Conservation (phyloP, 2,797 vertebrate genomes). For the Amniataba percoides region DNA sequence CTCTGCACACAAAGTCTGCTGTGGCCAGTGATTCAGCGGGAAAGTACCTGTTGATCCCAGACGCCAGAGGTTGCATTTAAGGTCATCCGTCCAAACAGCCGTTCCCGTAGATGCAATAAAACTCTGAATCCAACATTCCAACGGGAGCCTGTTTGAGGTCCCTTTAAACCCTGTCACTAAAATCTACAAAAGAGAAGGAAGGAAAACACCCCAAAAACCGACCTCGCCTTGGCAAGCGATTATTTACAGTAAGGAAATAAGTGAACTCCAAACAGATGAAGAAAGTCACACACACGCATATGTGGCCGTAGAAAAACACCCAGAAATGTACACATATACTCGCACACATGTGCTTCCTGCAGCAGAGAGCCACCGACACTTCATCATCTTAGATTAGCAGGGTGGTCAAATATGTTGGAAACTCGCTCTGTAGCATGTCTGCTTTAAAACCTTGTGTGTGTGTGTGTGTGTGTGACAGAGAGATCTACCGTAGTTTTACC, state of each 20-base stretch:
- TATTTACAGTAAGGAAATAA: conserved; percentile 53
- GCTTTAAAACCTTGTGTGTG: conserved; percentile 45
- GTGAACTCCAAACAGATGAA: conserved; percentile 41
- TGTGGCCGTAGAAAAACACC: conserved; percentile 12
- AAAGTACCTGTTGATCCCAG: conserved; percentile 62
- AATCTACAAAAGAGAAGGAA: conserved; percentile 39
- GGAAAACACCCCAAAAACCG: conserved; percentile 55
- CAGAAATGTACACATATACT: conserved; percentile 17
- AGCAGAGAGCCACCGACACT: conserved; percentile 67
- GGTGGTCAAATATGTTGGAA: conserved; percentile 66
- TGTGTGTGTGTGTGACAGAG: neutral
- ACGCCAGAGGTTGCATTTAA: conserved; percentile 38
- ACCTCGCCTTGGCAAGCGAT: conserved; percentile 38
- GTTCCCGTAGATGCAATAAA: conserved; percentile 68
- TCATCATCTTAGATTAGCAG: conserved; percentile 78
- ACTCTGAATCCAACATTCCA: conserved; percentile 58
- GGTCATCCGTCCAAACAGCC: conserved; percentile 42
- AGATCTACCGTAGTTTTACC: conserved; percentile 45
- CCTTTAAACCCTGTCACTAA: conserved; percentile 62
- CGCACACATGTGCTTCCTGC: conserved; percentile 34
- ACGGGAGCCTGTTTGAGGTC: conserved; percentile 57
- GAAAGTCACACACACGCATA: conserved; percentile 20
- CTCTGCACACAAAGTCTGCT: neutral
- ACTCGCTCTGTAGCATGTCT: conserved; percentile 53
- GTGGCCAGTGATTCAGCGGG: conserved; percentile 15